Evolutionary conservation across 2,797 vertebrate genomes (phyloP), one percentile per base, ranked within the genome.

Genomic region (Phrynocephalus forsythii): DNA sequence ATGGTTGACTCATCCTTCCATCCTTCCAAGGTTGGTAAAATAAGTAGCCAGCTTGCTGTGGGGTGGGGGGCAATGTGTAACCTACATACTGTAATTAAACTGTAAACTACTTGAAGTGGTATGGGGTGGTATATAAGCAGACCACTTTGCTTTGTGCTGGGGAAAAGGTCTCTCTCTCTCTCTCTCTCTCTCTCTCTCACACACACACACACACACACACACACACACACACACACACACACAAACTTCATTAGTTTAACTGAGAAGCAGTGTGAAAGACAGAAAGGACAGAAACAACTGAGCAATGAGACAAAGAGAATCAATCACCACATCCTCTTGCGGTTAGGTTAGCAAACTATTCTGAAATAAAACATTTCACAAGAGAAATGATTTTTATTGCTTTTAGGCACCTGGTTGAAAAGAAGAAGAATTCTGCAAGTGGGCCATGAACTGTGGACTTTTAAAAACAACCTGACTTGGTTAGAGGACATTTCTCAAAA

Each of bases 131-230:
- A 33, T 33, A 33, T 33, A 33, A 33, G 38, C 38, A 44, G 38
- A 44, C 38, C 38, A 44, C 38, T 44, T 44, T 44, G 38, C 38
- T 44, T 44, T 44, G 3, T 26, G 28, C 22, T 63, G 7, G 22
- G 76, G 63, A 33, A 76, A 87, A 84, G 22, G 82, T 71, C 87
- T 88, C 85, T 84, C 88, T 88, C 6, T 24, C 26, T 44, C 38
- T 44, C 81, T 69, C 81, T 92, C 38, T 44, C 38, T 44, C 38
- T 44, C 38, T 44, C 38, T 44, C 38, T 44, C 33, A 33, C 33
- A 33, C 33, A 33, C 33, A 33, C 33, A 33, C 33, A 8, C 56
- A 56, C 56, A 56, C 38, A 44, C 38, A 44, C 38, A 44, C 38
- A 44, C 38, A 44, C 38, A 44, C 38, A 44, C 38, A 44, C 38